A percentile compares a stretch with the other conserved stretches of the same genome.
Evolutionary conservation across 2,113 vertebrate species (phyloP).

Genomic region (Ivindomyrus marchei): DNA sequence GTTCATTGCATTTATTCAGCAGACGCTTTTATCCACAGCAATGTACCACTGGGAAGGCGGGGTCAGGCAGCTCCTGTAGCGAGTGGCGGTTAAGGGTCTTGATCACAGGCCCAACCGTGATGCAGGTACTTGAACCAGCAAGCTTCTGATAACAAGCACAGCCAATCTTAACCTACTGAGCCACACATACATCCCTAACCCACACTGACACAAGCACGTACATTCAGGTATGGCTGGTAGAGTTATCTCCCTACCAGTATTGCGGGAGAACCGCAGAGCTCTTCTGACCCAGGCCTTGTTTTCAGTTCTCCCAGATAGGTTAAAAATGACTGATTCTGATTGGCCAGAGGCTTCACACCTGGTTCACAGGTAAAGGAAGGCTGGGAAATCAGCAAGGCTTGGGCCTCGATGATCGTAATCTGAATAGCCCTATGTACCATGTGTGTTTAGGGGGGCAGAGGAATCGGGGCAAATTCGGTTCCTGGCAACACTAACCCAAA

Average conservation of each 20-base stretch:
- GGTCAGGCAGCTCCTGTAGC: neutral
- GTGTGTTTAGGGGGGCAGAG: neutral
- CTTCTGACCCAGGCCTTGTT: no score
- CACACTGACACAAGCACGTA: neutral
- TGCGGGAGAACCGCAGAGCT: neutral
- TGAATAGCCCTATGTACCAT: neutral
- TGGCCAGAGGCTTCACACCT: no score
- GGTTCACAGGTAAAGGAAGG: no score
- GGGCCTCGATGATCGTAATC: no score
- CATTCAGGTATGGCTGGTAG: neutral
- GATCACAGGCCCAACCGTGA: neutral
- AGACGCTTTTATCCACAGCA: neutral
- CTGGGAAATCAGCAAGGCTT: no score
- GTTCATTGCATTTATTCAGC: neutral
- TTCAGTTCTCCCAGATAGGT: no score
- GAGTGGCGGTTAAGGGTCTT: neutral
- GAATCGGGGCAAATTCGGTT: neutral
- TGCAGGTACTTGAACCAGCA: neutral
- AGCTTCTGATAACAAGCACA: neutral
- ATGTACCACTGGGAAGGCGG: neutral
- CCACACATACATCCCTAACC: neutral
- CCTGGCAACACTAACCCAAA: neutral
- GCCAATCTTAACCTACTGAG: neutral
- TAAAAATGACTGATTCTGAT: no score
- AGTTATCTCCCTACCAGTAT: neutral